A percentile compares a stretch with the other conserved stretches of the same genome.
phyloP scores from a whole-genome alignment of 2,797 vertebrate species.

The Dromococcyx pavoninus region DNA sequence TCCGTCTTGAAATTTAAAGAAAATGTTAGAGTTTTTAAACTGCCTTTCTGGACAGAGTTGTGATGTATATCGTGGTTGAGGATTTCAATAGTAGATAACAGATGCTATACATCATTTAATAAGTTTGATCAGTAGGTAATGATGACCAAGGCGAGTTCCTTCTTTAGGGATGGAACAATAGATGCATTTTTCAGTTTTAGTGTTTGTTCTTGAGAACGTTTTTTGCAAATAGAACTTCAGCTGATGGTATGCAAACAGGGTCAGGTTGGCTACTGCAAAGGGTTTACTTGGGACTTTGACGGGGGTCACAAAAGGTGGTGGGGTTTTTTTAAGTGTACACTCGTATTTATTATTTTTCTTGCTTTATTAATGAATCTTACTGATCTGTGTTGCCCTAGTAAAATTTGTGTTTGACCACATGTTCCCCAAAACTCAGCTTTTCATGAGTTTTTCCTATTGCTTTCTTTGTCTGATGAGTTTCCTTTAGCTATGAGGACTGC shows the following conservation, averaged over 20 bases:
- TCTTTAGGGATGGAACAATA: background rate
- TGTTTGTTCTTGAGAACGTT: background rate
- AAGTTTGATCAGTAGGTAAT: background rate
- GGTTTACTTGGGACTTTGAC: background rate
- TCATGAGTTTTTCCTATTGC: background rate
- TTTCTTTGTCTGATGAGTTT: constrained; percentile 16
- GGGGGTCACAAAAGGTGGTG: background rate
- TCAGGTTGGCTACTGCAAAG: background rate
- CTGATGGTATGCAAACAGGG: background rate
- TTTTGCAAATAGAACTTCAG: background rate
- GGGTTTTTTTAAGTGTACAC: background rate
- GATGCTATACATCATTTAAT: background rate
- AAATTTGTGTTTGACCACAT: background rate
- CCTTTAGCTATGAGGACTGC: background rate
- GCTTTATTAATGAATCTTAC: background rate
- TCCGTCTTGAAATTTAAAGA: background rate
- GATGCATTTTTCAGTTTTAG: background rate
- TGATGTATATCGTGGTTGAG: background rate
- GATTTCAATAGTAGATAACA: background rate
- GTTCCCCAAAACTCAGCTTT: background rate
- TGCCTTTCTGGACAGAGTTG: background rate
- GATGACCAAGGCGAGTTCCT: background rate
- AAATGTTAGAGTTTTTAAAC: background rate
- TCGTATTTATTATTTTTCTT: background rate
- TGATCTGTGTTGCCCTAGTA: background rate